Base-by-base conservation (phyloP, 2,113 vertebrate species). In the Tragelaphus strepsiceros region DNA sequence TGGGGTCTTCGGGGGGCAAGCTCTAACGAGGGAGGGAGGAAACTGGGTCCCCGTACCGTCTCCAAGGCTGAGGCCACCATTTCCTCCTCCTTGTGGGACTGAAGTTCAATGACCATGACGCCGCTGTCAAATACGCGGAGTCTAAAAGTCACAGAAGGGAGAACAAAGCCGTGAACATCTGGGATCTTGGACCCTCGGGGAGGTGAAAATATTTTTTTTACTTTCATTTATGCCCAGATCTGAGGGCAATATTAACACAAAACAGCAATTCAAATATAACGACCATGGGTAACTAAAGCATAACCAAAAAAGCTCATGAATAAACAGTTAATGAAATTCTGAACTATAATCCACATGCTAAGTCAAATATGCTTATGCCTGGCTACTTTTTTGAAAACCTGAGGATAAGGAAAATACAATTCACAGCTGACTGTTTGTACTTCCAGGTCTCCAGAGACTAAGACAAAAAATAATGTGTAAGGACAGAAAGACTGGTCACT, bases 101-200 rank as follows among this genome's bases (percentile, higher is more conserved):
- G 99, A 67, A 99, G 99, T 97, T 99, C 99, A 97, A 99, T 99
- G 96, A 99, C 99, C 99, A 99, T 99, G 95, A 99, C 99, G 2
- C 99, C 99, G 21, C 99, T 99, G 98, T 99, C 99, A 98, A 99
- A 99, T 93, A 99, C 98, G 56, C 99, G 99, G 97, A 99, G 99
- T 98, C 99, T 99, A 80, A 96, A 96, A 98, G 94, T 53, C 19
- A 96, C 53, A 96, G 96, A 56, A 3, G 11, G 30, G 43, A 98
- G 26, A 95, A 5, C 35, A 39, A 43, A 97, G n/a, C 53, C 53
- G 61, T 95, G 74, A 92, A 1, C 32, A 90, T 46, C 61, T 84
- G 32, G 26, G 59, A 39, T 78, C 77, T 30, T 43, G 22, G 22
- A 14, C 39, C 51, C 35, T 11, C 35, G 49, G 94, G 91, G 88